Evolutionary conservation across 2,797 vertebrate species (phyloP).

Genomic region (Manis pentadactyla): DNA sequence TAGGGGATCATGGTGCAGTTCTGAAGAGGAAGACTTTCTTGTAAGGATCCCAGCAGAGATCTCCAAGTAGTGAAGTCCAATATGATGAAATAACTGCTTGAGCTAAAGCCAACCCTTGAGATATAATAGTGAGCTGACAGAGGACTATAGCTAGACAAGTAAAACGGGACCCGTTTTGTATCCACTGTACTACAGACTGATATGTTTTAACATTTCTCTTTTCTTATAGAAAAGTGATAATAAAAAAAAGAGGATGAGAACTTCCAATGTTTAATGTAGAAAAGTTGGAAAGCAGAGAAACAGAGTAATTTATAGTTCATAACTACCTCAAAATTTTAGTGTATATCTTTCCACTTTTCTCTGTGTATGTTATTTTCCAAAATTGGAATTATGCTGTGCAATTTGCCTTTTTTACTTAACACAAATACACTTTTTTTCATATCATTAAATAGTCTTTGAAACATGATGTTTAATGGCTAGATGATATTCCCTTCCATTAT

Average conservation of each 20-base stretch:
- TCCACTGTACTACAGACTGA: not conserved
- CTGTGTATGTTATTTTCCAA: not conserved
- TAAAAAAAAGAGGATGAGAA: no score
- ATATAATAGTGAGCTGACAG: not conserved
- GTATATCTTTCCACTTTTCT: not conserved
- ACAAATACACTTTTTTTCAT: not conserved
- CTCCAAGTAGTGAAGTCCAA: not conserved
- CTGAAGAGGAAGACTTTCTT: not conserved
- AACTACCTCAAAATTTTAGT: not conserved
- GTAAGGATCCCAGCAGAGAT: not conserved
- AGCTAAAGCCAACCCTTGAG: not conserved
- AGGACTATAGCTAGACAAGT: not conserved
- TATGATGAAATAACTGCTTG: not conserved
- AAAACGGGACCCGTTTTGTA: not conserved
- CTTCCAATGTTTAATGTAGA: not conserved
- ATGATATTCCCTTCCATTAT: not conserved
- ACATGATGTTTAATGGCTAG: not conserved
- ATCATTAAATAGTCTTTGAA: not conserved
- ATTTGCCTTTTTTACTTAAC: not conserved
- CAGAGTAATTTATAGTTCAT: not conserved
- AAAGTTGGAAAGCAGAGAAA: not conserved
- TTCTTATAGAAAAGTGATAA: not conserved
- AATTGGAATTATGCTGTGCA: not conserved
- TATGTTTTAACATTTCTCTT: not conserved
- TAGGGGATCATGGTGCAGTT: not conserved